Conservation (phyloP, 1,140 invertebrate genomes). For the Centruroides sculpturatus region DNA sequence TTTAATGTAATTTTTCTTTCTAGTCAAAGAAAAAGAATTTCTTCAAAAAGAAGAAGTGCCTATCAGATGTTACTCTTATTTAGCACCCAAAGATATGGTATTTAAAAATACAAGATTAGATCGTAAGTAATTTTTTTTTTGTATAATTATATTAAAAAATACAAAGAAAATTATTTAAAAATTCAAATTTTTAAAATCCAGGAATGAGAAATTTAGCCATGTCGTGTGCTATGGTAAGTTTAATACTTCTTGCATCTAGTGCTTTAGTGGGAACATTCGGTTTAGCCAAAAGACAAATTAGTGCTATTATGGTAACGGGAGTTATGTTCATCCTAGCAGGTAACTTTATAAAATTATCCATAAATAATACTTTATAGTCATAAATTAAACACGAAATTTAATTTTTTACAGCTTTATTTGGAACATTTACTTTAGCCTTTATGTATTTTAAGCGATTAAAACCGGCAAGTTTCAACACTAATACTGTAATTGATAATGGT, state of each 20-base stretch:
- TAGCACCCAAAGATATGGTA: slow-evolving; percentile 51
- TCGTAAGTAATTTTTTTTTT: slow-evolving; percentile 40
- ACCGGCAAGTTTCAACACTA: slow-evolving; percentile 30
- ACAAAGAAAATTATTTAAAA: neutral
- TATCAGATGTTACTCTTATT: slow-evolving; percentile 53
- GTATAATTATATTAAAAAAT: slow-evolving; percentile 1
- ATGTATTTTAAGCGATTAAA: slow-evolving; percentile 73
- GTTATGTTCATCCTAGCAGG: slow-evolving; percentile 82
- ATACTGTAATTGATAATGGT: slow-evolving; percentile 14
- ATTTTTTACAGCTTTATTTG: slow-evolving; percentile 54
- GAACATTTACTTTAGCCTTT: slow-evolving; percentile 73
- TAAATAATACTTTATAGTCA: neutral
- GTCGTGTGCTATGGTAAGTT: slow-evolving; percentile 73
- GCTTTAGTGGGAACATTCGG: slow-evolving; percentile 70
- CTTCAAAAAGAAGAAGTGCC: neutral
- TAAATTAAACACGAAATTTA: neutral
- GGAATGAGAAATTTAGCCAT: slow-evolving; percentile 88
- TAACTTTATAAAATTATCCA: slow-evolving; percentile 27
- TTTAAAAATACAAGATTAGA: slow-evolving; percentile 63
- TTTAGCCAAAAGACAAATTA: slow-evolving; percentile 69
- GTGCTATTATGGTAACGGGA: slow-evolving; percentile 73
- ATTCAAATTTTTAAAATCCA: slow-evolving; percentile 30
- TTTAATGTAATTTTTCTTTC: neutral
- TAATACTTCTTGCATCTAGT: slow-evolving; percentile 66
- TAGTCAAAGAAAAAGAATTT: neutral